phyloP scores from a whole-genome alignment of 2,113 vertebrate genomes.

The Centropristis striata region DNA sequence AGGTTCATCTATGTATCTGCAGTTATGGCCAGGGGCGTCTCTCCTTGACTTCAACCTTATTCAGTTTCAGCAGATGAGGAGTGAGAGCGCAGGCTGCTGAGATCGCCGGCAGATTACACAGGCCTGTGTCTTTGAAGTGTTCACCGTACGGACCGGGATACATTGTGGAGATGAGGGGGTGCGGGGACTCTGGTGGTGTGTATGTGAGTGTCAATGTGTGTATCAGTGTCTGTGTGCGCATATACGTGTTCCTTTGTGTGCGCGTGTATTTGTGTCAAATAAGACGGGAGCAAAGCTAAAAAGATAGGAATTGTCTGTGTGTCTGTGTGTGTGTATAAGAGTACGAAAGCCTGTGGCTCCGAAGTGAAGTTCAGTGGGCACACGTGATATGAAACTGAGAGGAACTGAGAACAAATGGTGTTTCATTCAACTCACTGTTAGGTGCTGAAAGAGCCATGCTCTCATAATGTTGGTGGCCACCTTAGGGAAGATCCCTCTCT shows the following conservation, averaged over 20 bases:
- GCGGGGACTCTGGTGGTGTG: constrained; percentile 16
- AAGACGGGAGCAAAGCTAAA: constrained; percentile 3
- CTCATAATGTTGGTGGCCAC: constrained; percentile 99
- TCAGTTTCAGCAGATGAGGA: constrained; percentile 71
- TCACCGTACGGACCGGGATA: constrained; percentile 49
- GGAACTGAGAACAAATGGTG: constrained; percentile 19
- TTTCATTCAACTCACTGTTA: constrained; percentile 93
- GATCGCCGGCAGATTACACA: constrained; percentile 64
- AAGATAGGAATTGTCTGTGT: constrained; percentile 7
- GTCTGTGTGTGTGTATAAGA: constrained; percentile 7
- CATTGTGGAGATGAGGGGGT: constrained; percentile 18
- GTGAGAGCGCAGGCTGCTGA: constrained; percentile 45
- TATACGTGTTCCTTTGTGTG: constrained; percentile 4
- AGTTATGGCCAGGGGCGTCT: constrained; percentile 67
- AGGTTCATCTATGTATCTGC: constrained; percentile 71
- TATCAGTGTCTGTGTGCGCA: constrained; percentile 17
- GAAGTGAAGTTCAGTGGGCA: constrained; percentile 27
- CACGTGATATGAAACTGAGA: constrained; percentile 40
- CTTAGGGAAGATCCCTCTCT: constrained; percentile 99
- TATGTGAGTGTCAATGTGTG: constrained; percentile 20
- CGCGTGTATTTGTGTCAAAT: constrained; percentile 13
- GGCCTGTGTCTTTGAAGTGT: constrained; percentile 71
- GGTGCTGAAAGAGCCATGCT: constrained; percentile 99
- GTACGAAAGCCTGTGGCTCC: constrained; percentile 20
- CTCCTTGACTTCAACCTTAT: constrained; percentile 74